These are phyloP conservation scores for Neomonachus schauinslandi DNA, from an alignment of 2,113 vertebrate species.

Conservation along the genomic window DNA sequence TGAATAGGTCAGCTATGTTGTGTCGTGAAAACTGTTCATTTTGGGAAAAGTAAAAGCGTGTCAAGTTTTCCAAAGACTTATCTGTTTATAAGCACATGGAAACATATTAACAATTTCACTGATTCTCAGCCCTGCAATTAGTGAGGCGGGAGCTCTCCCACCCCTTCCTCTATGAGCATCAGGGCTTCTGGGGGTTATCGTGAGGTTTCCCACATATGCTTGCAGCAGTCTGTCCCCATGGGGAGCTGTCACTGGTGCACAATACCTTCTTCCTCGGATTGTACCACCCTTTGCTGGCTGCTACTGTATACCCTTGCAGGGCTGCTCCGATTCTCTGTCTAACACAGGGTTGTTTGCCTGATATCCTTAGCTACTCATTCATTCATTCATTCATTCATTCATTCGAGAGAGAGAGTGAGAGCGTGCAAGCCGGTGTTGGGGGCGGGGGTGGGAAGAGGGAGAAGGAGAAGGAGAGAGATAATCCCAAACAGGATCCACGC, in stretches of 20 bases:
- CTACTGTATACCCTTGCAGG: too few species aligned
- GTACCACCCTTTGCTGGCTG: background rate
- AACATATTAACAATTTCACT: background rate
- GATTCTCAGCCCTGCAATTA: background rate
- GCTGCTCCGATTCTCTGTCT: background rate
- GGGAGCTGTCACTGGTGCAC: background rate
- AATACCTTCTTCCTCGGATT: background rate
- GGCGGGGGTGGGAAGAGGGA: background rate
- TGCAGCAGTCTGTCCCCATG: background rate
- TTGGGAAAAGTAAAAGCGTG: background rate
- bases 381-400: background rate
- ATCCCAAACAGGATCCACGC: background rate
- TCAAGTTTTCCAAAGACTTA: background rate
- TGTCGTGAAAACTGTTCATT: background rate
- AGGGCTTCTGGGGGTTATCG: background rate
- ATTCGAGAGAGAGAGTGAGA: background rate
- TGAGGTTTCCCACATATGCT: background rate
- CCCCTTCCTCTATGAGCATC: background rate
- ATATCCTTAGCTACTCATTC: background rate
- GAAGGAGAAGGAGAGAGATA: background rate
- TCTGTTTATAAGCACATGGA: background rate
- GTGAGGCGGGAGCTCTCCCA: background rate
- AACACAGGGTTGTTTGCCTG: background rate
- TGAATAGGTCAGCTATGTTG: background rate
- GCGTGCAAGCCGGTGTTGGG: background rate